Percentiles rank a stretch among this genome's conserved stretches.
Evolutionary conservation across 2,888 invertebrate species (phyloP).

Genomic region (Troglohyphantes excavatus): DNA sequence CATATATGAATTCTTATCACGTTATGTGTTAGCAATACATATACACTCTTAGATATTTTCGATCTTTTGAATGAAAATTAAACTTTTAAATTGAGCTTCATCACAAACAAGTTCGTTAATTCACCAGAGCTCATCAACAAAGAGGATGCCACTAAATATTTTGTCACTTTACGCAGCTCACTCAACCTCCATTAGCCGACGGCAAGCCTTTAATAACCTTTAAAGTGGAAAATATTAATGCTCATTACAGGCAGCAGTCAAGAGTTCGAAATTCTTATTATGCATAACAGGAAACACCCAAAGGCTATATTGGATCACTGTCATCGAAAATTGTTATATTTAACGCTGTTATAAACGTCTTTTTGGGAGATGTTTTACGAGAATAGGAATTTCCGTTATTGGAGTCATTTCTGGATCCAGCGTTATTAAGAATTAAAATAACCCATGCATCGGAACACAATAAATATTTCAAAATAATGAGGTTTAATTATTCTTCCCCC

Average conservation of each 20-base stretch:
- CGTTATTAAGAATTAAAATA: constrained; percentile 27
- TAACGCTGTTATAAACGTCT: not conserved
- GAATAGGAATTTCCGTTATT: too few species aligned
- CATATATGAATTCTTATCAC: too few species aligned
- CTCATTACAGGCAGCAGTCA: not conserved
- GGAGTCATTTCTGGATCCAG: too few species aligned
- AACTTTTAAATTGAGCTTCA: too few species aligned
- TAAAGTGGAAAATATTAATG: not conserved
- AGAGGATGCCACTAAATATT: constrained; percentile 3
- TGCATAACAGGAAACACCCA: not conserved
- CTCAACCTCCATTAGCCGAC: not conserved
- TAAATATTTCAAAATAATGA: constrained; percentile 3
- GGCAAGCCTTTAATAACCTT: not conserved
- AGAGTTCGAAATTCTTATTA: not conserved
- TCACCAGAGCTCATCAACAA: too few species aligned
- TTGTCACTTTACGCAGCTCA: not conserved
- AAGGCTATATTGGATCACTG: not conserved
- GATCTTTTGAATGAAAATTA: too few species aligned
- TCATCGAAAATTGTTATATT: not conserved
- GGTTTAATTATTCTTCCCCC: not conserved
- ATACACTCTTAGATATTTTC: too few species aligned
- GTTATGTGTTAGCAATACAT: too few species aligned
- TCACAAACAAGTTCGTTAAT: too few species aligned
- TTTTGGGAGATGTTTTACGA: too few species aligned
- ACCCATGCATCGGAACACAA: not conserved